A percentile compares a stretch with the other conserved stretches of the same genome.
These are phyloP conservation scores for Hippocampus guttulatus DNA, from an alignment of 2,113 vertebrate genomes.

Conservation along the genomic window DNA sequence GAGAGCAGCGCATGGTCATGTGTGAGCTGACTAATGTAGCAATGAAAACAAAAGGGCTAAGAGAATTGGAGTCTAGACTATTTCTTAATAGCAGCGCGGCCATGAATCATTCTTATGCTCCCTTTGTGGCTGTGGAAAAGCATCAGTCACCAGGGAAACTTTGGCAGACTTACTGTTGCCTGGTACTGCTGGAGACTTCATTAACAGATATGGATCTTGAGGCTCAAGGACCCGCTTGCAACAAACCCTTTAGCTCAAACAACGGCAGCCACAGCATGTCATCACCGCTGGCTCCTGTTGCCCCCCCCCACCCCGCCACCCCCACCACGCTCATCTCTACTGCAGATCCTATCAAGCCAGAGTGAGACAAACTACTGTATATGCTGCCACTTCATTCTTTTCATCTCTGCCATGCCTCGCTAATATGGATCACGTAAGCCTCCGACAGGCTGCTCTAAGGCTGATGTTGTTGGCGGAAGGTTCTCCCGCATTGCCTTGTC, in stretches of 20 bases:
- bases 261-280: slow-evolving; percentile 16
- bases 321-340: not conserved
- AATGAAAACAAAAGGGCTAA: slow-evolving; percentile 32
- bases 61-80: slow-evolving; percentile 31
- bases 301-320: not conserved
- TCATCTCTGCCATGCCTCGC: slow-evolving; percentile 38
- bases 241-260: slow-evolving; percentile 48
- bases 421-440: slow-evolving; percentile 36
- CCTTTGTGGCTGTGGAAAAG: slow-evolving; percentile 45
- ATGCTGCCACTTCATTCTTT: slow-evolving; percentile 39
- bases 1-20: slow-evolving; percentile 23
- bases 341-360: slow-evolving; percentile 39
- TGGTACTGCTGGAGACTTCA: slow-evolving; percentile 61
- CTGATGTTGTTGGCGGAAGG: slow-evolving; percentile 31
- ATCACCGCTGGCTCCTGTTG: slow-evolving; percentile 35
- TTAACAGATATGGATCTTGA: slow-evolving; percentile 75
- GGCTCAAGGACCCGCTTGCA: slow-evolving; percentile 44
- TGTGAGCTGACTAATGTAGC: slow-evolving; percentile 43
- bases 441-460: slow-evolving; percentile 29
- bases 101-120: slow-evolving; percentile 52
- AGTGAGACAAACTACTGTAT: slow-evolving; percentile 28
- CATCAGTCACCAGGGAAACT: slow-evolving; percentile 40
- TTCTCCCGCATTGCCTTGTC: slow-evolving; percentile 39
- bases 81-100: slow-evolving; percentile 44
- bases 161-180: slow-evolving; percentile 36